phyloP scores from a whole-genome alignment of 2,797 vertebrate genomes.

The Enteromius argenteus region DNA sequence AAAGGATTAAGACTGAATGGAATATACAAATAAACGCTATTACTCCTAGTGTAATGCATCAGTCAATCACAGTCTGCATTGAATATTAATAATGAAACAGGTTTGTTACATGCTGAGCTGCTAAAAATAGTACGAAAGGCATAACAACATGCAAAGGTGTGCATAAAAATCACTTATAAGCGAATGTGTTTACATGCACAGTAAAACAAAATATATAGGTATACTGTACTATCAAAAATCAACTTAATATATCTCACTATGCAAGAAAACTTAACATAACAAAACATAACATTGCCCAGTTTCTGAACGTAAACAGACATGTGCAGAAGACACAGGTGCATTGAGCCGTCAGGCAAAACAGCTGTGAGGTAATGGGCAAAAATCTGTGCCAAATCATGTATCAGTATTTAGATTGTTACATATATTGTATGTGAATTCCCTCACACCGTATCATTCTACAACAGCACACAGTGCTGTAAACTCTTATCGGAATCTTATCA shows the following conservation, averaged over 20 bases:
- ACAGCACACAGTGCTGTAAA: background rate
- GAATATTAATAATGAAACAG: constrained; percentile 11
- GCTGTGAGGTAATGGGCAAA: background rate
- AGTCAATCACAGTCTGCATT: background rate
- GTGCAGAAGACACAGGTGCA: background rate
- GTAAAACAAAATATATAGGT: background rate
- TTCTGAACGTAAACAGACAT: background rate
- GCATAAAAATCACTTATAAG: background rate
- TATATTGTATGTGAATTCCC: background rate
- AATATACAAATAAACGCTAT: background rate
- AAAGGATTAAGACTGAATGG: background rate
- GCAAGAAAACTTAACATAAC: background rate
- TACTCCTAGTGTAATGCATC: background rate
- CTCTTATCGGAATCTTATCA: background rate
- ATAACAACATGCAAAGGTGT: background rate
- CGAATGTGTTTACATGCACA: background rate
- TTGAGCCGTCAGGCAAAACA: background rate
- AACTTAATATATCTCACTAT: background rate
- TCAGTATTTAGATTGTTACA: background rate
- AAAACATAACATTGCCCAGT: background rate
- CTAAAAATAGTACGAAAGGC: background rate
- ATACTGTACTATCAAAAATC: background rate
- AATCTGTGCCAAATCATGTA: background rate
- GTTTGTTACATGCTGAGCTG: background rate
- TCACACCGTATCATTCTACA: background rate